Base-by-base conservation (phyloP, 2,888 invertebrate genomes). In the Apamea sordens region DNA sequence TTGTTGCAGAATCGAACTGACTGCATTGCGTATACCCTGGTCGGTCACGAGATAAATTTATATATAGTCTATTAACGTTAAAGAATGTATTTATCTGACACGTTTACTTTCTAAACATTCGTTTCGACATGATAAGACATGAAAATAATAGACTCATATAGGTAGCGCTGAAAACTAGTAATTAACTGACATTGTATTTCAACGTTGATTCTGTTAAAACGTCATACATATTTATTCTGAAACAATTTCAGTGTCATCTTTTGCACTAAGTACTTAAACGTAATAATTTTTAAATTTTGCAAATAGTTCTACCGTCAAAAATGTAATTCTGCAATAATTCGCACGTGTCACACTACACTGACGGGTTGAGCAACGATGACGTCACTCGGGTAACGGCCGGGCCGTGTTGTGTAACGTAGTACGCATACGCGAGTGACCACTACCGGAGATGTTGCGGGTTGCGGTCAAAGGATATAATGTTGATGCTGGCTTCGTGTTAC, bases 361-460 rank as follows among this genome's bases (percentile, higher is more conserved):
- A 50, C 50, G 50, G 41, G 50, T 85, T 86, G 83, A 32, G 73
- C 73, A 83, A 83, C 13, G 32, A n/a, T 77, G 64, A 80, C 84
- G 67, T 83, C 84, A 86, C 32, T n/a, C 36, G 36, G 36, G 32
- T 75, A 86, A 70, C 85, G 77, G 85, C 53, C 61, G 24, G 21
- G 28, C 32, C 47, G 75, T 53, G 64, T 85, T 74, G 74, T 69
- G 83, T 69, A 74, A 69, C 56, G 56, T 56, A 18, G 63, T 24
- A 73, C 53, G 53, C 65, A 41, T 7, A 32, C 65, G 69, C 53
- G 76, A 18, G 53, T 36, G 68, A 75, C 77, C 86, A 80, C 80
- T 80, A 73, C 85, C 86, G 84, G 85, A 77, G 80, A 76, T 61
- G 61, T 76, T 83, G 85, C 80, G 85, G 85, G 61, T 76, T 83